Evolutionary conservation across 2,113 vertebrate genomes (phyloP).

Genomic region (Gymnarchus niloticus): DNA sequence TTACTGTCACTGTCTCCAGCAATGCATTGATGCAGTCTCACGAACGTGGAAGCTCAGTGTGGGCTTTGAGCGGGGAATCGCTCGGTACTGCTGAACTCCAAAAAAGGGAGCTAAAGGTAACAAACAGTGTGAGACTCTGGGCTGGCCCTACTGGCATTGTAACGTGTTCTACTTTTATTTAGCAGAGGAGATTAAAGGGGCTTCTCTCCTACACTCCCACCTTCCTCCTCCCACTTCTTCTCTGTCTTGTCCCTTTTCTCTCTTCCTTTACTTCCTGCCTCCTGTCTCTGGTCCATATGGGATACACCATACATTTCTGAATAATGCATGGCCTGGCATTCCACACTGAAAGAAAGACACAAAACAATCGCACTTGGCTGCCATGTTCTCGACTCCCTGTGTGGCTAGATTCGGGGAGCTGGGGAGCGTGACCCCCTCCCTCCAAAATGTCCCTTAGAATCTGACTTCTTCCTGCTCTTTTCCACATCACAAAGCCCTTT

Average conservation of each 20-base stretch:
- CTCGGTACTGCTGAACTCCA: neutral
- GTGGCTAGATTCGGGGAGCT: neutral
- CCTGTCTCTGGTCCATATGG: neutral
- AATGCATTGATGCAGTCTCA: neutral
- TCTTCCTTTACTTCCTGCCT: neutral
- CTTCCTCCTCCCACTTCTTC: slow-evolving; percentile 23
- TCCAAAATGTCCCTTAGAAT: neutral
- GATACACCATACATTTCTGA: neutral
- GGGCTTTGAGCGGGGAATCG: neutral
- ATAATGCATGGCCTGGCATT: neutral
- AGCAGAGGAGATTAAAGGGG: slow-evolving; percentile 29
- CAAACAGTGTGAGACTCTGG: slow-evolving; percentile 19
- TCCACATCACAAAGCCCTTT: neutral
- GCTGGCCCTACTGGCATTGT: slow-evolving; percentile 20
- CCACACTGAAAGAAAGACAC: neutral
- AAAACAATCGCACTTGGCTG: neutral
- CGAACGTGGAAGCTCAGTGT: neutral
- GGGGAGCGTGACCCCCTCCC: neutral
- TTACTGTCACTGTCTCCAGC: neutral
- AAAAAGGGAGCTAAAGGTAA: neutral
- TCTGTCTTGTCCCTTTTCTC: slow-evolving; percentile 6
- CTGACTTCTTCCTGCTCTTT: neutral
- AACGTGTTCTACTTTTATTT: slow-evolving; percentile 29
- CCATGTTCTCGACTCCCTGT: neutral
- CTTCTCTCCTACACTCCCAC: slow-evolving; percentile 12